Percentiles rank a stretch among this genome's conserved stretches.
Conservation (phyloP, 1,140 invertebrate species). For the Pogonomyrmex barbatus region DNA sequence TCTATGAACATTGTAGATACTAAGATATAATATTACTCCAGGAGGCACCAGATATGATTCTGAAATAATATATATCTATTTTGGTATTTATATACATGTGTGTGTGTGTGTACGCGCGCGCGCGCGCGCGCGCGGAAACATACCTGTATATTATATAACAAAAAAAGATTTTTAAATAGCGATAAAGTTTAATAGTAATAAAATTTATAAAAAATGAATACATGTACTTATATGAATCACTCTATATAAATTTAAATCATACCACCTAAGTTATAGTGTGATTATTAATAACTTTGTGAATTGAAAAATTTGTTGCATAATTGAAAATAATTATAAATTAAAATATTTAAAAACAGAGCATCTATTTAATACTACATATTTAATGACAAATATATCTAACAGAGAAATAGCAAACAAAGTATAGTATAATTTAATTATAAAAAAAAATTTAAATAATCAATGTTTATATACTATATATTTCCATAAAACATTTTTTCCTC, state of each 20-base stretch:
- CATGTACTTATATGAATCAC: not conserved
- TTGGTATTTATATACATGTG: no score
- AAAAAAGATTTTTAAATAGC: not conserved
- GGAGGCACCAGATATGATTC: not conserved
- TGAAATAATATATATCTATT: not conserved
- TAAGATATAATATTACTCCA: conserved; percentile 74
- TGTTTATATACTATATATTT: not conserved
- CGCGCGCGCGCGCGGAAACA: no score
- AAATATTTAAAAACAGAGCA: not conserved
- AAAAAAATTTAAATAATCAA: not conserved
- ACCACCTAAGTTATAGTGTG: not conserved
- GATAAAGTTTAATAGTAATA: no score
- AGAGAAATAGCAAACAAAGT: no score
- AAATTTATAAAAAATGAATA: not conserved
- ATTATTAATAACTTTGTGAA: not conserved
- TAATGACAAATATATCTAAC: no score
- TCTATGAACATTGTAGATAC: conserved; percentile 88
- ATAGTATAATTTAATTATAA: no score
- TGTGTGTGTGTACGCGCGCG: no score
- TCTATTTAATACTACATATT: no score
- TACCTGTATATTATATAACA: no score
- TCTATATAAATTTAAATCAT: not conserved
- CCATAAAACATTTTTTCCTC: not conserved
- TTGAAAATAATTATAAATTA: not conserved
- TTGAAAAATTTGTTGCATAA: not conserved